Conservation (phyloP, 2,888 invertebrate species). For the Ecliptopera silaceata region DNA sequence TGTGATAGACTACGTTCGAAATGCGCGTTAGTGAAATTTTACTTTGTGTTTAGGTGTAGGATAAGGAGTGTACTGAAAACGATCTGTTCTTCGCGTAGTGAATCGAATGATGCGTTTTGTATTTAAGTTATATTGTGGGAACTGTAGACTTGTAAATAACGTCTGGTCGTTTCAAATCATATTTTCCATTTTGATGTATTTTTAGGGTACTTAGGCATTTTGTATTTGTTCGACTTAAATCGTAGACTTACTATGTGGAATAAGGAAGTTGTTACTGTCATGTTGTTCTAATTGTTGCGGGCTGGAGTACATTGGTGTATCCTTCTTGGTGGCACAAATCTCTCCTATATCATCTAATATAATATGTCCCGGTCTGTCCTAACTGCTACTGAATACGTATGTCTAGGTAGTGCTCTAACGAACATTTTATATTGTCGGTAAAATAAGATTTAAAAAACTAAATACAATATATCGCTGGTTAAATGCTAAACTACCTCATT, state of each 20-base stretch:
- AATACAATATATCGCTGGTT: constrained; percentile 55
- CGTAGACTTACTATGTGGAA: constrained; percentile 52
- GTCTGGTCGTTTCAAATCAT: constrained; percentile 68
- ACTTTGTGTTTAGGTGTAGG: constrained; percentile 66
- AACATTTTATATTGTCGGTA: constrained; percentile 19
- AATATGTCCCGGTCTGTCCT: constrained; percentile 33
- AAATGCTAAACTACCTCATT: no score
- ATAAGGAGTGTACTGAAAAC: constrained; percentile 58
- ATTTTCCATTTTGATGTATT: constrained; percentile 77
- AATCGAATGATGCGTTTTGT: constrained; percentile 52
- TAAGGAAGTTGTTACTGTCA: constrained; percentile 64
- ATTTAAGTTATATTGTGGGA: constrained; percentile 69
- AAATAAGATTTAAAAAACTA: constrained; percentile 39
- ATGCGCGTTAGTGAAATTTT: constrained; percentile 59
- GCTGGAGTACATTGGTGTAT: constrained; percentile 54
- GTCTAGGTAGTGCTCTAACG: constrained; percentile 18
- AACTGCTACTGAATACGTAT: constrained; percentile 27
- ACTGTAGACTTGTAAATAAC: constrained; percentile 71
- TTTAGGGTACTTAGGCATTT: constrained; percentile 77
- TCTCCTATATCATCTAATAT: constrained; percentile 6
- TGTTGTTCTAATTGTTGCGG: constrained; percentile 68
- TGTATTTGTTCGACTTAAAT: constrained; percentile 71
- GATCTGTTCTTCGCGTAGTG: constrained; percentile 56
- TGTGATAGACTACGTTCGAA: constrained; percentile 79
- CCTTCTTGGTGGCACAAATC: constrained; percentile 31